These are phyloP conservation scores for Thecocarcelia acutangulata DNA, from an alignment of 2,888 invertebrate species.

Conservation along the genomic window DNA sequence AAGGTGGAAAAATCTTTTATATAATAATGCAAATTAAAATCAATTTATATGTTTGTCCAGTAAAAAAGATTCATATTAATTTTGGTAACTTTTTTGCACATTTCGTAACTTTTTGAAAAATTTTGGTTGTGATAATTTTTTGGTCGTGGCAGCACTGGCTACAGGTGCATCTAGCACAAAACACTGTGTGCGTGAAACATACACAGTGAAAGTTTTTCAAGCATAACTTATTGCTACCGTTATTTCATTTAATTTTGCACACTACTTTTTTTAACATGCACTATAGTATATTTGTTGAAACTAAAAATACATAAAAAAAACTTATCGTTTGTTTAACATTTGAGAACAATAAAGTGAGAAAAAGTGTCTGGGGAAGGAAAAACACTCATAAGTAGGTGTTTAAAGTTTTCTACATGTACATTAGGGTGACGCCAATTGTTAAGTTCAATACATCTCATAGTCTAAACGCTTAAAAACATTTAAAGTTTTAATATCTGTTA, in stretches of 20 bases:
- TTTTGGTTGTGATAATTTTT: too few relatives aligned
- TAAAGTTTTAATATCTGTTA: neutral
- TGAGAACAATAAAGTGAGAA: conserved; percentile 4
- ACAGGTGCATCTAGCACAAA: neutral
- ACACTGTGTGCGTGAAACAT: too few relatives aligned
- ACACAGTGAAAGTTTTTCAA: conserved; percentile 12
- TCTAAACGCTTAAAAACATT: neutral
- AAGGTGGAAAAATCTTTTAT: too few relatives aligned
- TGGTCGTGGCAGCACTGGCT: too few relatives aligned
- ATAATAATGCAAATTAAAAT: too few relatives aligned
- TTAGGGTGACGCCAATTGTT: neutral
- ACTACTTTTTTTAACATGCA: conserved; percentile 1
- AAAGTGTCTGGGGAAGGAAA: conserved; percentile 14
- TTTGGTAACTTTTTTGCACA: too few relatives aligned
- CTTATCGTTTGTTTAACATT: conserved; percentile 15
- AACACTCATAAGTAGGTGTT: conserved; percentile 16
- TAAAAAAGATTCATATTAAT: too few relatives aligned
- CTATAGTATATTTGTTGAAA: conserved; percentile 11
- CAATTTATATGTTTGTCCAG: too few relatives aligned
- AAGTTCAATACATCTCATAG: neutral
- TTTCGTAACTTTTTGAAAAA: too few relatives aligned
- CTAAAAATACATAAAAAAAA: neutral
- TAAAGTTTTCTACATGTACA: neutral
- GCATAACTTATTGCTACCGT: conserved; percentile 28
- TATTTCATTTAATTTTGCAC: conserved; percentile 54